Evolutionary conservation across 64 coral and sea anemone species (phyloP), one percentile per base, ranked within the genome.

Genomic region (Astreopora myriophthalma): DNA sequence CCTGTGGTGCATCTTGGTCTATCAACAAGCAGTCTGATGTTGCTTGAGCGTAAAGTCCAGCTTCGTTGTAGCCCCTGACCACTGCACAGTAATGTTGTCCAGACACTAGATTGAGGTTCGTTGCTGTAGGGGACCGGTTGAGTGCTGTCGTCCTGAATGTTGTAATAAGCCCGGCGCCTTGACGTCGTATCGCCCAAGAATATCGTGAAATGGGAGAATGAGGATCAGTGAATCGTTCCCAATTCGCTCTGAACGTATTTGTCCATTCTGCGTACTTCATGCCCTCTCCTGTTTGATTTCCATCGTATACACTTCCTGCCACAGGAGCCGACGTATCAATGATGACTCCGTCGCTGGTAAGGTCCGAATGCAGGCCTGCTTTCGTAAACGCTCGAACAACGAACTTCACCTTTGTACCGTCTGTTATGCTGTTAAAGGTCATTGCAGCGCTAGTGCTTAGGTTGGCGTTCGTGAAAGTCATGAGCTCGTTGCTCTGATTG

Each of bases 61-160:
- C 96, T 31, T 92, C 89, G 55, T 98, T 98, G 64, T 95, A 95
- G 36, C 96, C 82, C 87, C 90, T 89, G 38, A 98, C 90, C 6
- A 95, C 79, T 57, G 93, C 96, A 37, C 96, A 98, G 48, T 98
- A 98, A 25, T 80, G 34, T 63, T 93, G 74, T 31, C 78, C 90
- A 20, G 90, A 93, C 6, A 92, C 93, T 23, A 98, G 46, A 23
- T 90, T 98, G 8, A 98, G 75, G 22, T 87, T 94, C 1, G 36
- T 84, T 42, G 55, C 66, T 6, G 72, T 87, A 57, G 31, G 57
- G 74, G 79, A 68, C n/a, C 85, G 90, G 55, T 75, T 92, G 6
- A 93, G 63, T 4, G 76, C 93, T 27, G 89, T 89, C 16, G 63
- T 71, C 22, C 79, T 98, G 52, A 90, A 98, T 20, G 93, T 16